Evolutionary conservation across 2,888 invertebrate species (phyloP).

Genomic region (Caenorhabditis sp.): DNA sequence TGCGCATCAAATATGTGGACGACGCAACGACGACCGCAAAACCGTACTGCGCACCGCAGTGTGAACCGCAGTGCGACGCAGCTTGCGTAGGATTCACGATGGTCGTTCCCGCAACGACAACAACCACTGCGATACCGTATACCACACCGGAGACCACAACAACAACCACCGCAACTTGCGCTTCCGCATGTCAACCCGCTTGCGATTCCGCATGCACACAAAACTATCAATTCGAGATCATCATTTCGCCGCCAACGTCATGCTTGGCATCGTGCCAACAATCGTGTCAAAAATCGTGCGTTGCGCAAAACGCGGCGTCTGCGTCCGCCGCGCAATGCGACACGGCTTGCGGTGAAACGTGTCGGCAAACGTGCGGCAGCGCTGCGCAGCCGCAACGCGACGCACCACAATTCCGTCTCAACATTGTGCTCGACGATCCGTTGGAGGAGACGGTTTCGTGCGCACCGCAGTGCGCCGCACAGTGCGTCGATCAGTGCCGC

Average conservation of each 20-base stretch:
- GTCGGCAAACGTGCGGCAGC: conserved; percentile 38
- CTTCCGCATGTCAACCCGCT: conserved; percentile 46
- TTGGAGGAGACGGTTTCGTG: conserved; percentile 44
- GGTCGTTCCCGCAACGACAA: background rate
- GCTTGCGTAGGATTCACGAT: background rate
- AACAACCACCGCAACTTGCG: conserved; percentile 13
- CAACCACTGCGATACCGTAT: background rate
- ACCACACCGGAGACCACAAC: conserved; percentile 8
- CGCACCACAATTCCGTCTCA: conserved; percentile 36
- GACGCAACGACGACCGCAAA: conserved; percentile 19
- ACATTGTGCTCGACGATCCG: conserved; percentile 47
- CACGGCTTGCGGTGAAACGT: conserved; percentile 41
- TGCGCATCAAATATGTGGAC: conserved; percentile 33
- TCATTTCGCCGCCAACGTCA: conserved; percentile 28
- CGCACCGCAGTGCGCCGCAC: conserved; percentile 41
- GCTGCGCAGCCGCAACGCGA: conserved; percentile 14
- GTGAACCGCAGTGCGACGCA: conserved; percentile 30
- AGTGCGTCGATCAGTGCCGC: conserved; percentile 46
- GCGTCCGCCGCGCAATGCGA: conserved; percentile 29
- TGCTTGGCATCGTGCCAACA: conserved; percentile 50
- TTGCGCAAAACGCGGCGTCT: conserved; percentile 35
- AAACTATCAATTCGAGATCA: conserved; percentile 53
- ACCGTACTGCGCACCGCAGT: conserved; percentile 28
- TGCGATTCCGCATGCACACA: conserved; percentile 45
- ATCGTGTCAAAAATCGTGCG: conserved; percentile 42